Evolutionary conservation across 2,113 vertebrate genomes (phyloP).

Genomic region (Hystrix brachyura): DNA sequence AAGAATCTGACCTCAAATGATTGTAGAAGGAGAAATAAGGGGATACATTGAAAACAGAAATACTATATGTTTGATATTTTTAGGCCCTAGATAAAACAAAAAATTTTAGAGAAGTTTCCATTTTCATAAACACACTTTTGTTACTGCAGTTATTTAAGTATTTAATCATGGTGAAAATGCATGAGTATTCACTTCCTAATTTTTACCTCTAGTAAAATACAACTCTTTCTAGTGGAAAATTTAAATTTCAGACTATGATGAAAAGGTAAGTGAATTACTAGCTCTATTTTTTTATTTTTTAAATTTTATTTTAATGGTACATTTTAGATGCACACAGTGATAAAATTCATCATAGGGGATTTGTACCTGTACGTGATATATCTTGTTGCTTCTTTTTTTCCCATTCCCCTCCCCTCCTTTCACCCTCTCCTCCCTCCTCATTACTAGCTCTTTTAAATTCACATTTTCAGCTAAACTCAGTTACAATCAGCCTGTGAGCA

Average conservation of each 20-base stretch:
- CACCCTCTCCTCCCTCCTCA: not conserved
- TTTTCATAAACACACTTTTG: not conserved
- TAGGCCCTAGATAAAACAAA: not conserved
- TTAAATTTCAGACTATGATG: not conserved
- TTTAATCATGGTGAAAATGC: not conserved
- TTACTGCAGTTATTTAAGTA: constrained; percentile 26
- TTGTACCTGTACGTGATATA: too few relatives aligned
- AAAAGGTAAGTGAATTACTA: not conserved
- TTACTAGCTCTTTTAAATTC: not conserved
- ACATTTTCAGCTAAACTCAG: not conserved
- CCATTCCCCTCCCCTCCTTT: too few relatives aligned
- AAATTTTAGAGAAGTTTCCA: not conserved
- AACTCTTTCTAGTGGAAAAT: not conserved
- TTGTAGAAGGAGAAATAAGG: not conserved
- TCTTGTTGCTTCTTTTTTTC: too few relatives aligned
- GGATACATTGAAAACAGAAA: not conserved
- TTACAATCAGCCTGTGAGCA: not conserved
- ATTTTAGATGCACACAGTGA: too few relatives aligned
- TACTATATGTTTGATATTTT: constrained; percentile 32
- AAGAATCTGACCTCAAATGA: not conserved
- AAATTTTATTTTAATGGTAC: too few relatives aligned
- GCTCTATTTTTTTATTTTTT: too few relatives aligned
- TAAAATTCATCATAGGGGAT: too few relatives aligned
- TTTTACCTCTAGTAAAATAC: not conserved
- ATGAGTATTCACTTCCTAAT: not conserved